Evolutionary conservation across 2,888 invertebrate species (phyloP), one percentile per base, ranked within the genome.

Genomic region (Chorisops tibialis): DNA sequence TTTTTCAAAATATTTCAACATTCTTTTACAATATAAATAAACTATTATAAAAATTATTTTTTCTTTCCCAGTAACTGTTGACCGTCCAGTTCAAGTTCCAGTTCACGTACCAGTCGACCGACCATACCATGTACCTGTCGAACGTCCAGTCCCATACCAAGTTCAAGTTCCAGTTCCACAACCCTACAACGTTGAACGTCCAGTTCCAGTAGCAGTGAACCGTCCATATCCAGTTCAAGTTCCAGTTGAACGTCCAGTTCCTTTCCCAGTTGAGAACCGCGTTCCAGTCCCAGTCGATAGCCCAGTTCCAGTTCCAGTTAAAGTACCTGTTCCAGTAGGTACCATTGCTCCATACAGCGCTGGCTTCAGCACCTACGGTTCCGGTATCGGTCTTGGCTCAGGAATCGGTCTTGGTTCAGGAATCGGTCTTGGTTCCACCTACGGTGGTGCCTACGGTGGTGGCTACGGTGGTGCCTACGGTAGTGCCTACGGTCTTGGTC

Each of bases 181-280:
- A 71, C 87, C 87, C 60, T 87, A 85, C 84, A 87, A 87, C 49
- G 89, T 88, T 6, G 85, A 86, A 70, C 89, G 88, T 72, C 81
- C 84, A 65, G 79, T 89, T 48, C 81, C 81, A 69, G 83, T 83
- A 75, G 84, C 87, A 65, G 85, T 87, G 39, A 51, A 74, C 74
- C 19, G 80, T 81, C 14, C 79, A 81, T 58, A 59, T 43, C 61
- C 65, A 70, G 80, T 82, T 67, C 86, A 85, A 21, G 82, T 84
- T 82, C 83, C 79, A 68, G 84, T 84, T 67, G 81, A 84, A 71
- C 83, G 83, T 71, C 83, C 84, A 48, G 83, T 59, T 64, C 84
- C 83, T 64, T 81, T 82, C 71, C 87, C 88, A 37, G 87, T 89
- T 0, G 87, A 87, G 69, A 88, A 87, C 71, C 85, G 82, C 70